Percentiles rank a stretch among this genome's conserved stretches.
These are phyloP conservation scores for Campylomormyrus tamandua DNA, from an alignment of 2,113 vertebrate species.

Conservation along the genomic window DNA sequence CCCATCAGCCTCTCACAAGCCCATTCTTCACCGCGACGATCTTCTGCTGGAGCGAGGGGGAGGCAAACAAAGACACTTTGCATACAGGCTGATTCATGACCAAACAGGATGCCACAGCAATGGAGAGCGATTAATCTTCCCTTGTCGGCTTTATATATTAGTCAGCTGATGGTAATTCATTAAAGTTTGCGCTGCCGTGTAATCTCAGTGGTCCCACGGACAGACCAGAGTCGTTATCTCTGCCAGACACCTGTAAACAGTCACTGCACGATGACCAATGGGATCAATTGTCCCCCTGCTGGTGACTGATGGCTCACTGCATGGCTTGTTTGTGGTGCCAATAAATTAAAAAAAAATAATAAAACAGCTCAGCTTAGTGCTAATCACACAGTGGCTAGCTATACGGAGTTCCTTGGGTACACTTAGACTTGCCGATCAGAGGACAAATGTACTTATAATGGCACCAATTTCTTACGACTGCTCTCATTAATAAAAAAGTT, in stretches of 20 bases:
- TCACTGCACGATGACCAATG: background rate
- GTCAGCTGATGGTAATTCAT: background rate
- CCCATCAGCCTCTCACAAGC: slow-evolving; percentile 49
- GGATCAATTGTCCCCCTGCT: background rate
- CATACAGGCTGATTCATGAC: background rate
- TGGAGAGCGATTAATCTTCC: background rate
- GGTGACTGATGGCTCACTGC: background rate
- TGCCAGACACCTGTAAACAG: slow-evolving; percentile 3
- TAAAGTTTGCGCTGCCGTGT: slow-evolving; percentile 5
- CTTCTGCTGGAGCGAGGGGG: slow-evolving; percentile 51
- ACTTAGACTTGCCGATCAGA: background rate
- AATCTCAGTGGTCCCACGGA: background rate
- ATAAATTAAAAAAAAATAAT: background rate
- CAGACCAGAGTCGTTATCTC: background rate
- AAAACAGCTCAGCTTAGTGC: too few species aligned
- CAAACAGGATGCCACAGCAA: background rate
- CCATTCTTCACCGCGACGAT: slow-evolving; percentile 64
- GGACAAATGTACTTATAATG: background rate
- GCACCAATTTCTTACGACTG: background rate
- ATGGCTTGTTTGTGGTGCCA: background rate
- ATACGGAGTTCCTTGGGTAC: background rate
- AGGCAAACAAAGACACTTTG: background rate
- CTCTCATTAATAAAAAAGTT: background rate
- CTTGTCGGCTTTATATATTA: background rate
- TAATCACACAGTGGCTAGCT: background rate